Base-by-base conservation (phyloP, 2,797 vertebrate genomes). In the Darevskia nairensis region DNA sequence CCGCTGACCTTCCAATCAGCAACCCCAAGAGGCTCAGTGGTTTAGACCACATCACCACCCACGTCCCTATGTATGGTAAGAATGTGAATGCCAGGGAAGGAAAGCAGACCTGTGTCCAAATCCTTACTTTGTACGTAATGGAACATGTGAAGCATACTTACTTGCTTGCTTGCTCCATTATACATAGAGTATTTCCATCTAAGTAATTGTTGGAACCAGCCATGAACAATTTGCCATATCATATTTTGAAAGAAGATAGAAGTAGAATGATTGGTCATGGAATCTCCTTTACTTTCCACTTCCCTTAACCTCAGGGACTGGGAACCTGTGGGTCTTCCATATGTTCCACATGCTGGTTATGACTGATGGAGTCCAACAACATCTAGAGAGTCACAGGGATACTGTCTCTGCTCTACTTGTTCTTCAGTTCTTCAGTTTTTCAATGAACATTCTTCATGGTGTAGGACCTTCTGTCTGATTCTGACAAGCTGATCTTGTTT, bases 401-500 rank as follows among this genome's bases (percentile, higher is more conserved):
- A 44, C 50, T 55, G 3, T 55, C 50, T 55, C 15, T 55, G 50
- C 50, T 72, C 72, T 75, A 7, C 6, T 68, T 69, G 27, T 46
- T 44, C 7, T 6, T 41, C 29, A 29, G 39, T 32, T 77, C 19
- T 85, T 66, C 27, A n/a, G 23, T 25, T 41, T 41, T 44, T 44
- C 41, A 44, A 44, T 44, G 41, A 44, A 44, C 27, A 11, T 17
- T 64, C 15, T 25, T 15, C 32, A 17, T 75, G 39, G 35, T 25
- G 29, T 32, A 10, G 8, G n/a, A 66, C 35, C 39, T 55, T 82
- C 32, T 77, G 19, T 50, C 21, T 39, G 29, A 77, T 21, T 27
- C 29, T 84, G 75, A 29, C 46, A 88, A 17, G 27, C 71, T 88
- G 21, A 71, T 84, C 50, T 68, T 55, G 15, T 69, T 86, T 79